These are phyloP conservation scores for Hydraecia micacea DNA, from an alignment of 2,888 invertebrate species.

Conservation along the genomic window DNA sequence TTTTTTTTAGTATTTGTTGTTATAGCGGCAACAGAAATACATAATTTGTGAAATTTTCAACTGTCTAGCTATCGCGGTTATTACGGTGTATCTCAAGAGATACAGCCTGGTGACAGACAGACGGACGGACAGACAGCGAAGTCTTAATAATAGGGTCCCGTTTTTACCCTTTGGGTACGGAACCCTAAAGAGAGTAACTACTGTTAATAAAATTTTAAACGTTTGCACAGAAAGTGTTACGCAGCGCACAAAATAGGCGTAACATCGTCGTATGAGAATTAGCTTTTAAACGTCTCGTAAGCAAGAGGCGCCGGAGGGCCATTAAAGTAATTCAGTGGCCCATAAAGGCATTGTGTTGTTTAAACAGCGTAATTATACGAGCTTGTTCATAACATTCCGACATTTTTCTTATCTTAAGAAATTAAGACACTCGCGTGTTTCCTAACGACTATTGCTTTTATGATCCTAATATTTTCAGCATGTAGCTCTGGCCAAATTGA, in stretches of 20 bases:
- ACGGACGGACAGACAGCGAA: too few species aligned
- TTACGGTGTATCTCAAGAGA: too few species aligned
- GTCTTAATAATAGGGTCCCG: too few species aligned
- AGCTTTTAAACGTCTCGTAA: constrained; percentile 51
- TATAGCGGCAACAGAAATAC: too few species aligned
- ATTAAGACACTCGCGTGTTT: constrained; percentile 68
- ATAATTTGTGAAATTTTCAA: too few species aligned
- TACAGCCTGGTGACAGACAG: too few species aligned
- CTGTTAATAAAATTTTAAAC: neutral
- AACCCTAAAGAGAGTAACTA: neutral
- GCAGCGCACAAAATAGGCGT: constrained; percentile 24
- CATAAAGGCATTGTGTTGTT: constrained; percentile 67
- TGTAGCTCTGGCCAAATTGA: neutral
- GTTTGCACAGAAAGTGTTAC: constrained; percentile 6
- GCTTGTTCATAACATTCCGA: constrained; percentile 64
- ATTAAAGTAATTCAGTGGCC: constrained; percentile 67
- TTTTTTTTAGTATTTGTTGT: too few species aligned
- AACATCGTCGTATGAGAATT: constrained; percentile 44
- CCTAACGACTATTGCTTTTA: constrained; percentile 66
- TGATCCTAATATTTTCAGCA: constrained; percentile 40
- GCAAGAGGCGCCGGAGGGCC: constrained; percentile 40
- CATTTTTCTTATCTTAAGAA: constrained; percentile 68
- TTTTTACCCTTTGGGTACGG: too few species aligned
- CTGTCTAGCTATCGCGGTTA: too few species aligned
- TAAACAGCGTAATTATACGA: constrained; percentile 69